These are phyloP conservation scores for Otus sunia DNA, from an alignment of 2,113 vertebrate species.

Conservation along the genomic window DNA sequence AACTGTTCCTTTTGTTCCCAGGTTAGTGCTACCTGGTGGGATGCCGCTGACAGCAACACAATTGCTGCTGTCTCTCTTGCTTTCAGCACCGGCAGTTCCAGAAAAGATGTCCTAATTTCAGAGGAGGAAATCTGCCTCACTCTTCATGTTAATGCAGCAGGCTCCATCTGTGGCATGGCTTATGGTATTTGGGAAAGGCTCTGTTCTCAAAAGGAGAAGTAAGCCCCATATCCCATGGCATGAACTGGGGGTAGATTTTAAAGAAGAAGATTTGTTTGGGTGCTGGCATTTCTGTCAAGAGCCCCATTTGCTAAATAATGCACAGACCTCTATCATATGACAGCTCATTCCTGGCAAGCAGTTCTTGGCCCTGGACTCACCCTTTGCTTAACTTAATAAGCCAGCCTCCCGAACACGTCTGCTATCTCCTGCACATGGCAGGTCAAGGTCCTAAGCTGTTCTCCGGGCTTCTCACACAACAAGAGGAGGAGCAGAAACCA, in stretches of 20 bases:
- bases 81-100: constrained; percentile 23
- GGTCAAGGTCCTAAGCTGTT: background rate
- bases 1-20: constrained; percentile 41
- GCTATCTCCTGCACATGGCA: background rate
- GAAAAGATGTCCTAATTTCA: constrained; percentile 43
- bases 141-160: background rate
- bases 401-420: background rate
- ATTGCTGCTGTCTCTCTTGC: constrained; percentile 37
- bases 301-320: background rate
- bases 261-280: background rate
- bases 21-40: constrained; percentile 53
- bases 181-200: background rate
- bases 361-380: background rate
- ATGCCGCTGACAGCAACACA: constrained; percentile 20
- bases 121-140: constrained; percentile 30
- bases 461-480: background rate
- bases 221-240: background rate
- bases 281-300: background rate
- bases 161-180: background rate
- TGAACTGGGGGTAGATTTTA: background rate
- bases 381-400: background rate
- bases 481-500: background rate
- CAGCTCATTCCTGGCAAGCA: background rate
- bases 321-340: background rate
- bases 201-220: background rate